Evolutionary conservation across 1,140 invertebrate species (phyloP), one percentile per base, ranked within the genome.

Genomic region (Nixonia krombeini): DNA sequence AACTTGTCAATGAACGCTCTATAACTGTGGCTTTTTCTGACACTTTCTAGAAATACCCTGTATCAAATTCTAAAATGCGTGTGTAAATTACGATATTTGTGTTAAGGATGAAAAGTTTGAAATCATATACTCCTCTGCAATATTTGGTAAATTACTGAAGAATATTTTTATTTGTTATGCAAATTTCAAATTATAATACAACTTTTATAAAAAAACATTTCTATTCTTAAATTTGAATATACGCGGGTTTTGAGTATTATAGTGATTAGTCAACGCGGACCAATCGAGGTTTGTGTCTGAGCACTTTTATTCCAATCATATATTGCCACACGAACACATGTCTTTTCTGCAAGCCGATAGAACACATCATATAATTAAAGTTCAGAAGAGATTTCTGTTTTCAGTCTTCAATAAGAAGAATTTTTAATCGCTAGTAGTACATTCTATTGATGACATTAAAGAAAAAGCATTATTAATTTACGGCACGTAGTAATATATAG

Each of bases 271-370:
- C 72, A 77, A 78, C 77, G 79, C 73, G 78, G 76, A 73, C 78
- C 77, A 80, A 80, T 71, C 29, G 40, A 4, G 15, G 8, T 5
- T 7, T 17, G 28, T 23, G 37, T 49, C 15, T 35, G 33, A n/a
- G 17, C 7, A 4, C 13, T 17, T 26, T 12, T 18, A 47, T 40
- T 51, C 79, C 79, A 81, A 81, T 79, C 63, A 46, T 47, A 35
- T 69, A 41, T 42, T 81, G 79, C 78, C 79, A 81, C 79, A 81
- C 79, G 66, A 77, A 73, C 70, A 75, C 63, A 73, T 74, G 69
- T 53, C 66, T 31, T 25, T 13, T 35, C 18, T 44, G 50, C 44
- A n/a, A 26, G 42, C 51, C 67, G 44, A 49, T 50, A 61, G 61
- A 49, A 67, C 12, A 35, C 33, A 13, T 25, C 44, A 5, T n/a